Evolutionary conservation across 2,797 vertebrate species (phyloP).

Genomic region (Graptemys geographica): DNA sequence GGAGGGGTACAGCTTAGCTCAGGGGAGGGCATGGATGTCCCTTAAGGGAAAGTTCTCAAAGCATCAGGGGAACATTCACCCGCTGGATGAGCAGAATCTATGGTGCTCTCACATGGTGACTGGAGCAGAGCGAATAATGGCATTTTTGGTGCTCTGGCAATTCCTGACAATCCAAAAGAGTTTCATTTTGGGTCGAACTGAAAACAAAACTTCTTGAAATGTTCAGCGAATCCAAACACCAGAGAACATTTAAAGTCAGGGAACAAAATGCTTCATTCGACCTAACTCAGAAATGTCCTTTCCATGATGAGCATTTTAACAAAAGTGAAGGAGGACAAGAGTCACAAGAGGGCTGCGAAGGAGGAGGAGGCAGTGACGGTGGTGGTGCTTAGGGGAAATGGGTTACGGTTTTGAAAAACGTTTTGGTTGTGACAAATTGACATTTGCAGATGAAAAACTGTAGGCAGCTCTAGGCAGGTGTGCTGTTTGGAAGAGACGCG

Average conservation of each 20-base stretch:
- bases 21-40: not conserved
- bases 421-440: not conserved
- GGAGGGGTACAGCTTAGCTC: not conserved
- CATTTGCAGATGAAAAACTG: not conserved
- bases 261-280: not conserved
- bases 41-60: conserved; percentile 8
- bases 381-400: not conserved
- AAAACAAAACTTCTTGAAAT: not conserved
- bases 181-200: not conserved
- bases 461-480: not conserved
- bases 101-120: not conserved
- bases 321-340: not conserved
- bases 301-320: not conserved
- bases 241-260: not conserved
- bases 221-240: not conserved
- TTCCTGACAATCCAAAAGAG: no score
- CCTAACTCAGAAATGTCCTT: not conserved
- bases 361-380: no score
- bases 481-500: not conserved
- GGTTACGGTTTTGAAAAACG: not conserved
- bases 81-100: not conserved
- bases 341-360: not conserved
- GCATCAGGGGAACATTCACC: not conserved
- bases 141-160: no score
- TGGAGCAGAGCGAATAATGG: not conserved